Evolutionary conservation across 2,888 invertebrate species (phyloP), one percentile per base, ranked within the genome.

Genomic region (Chrysomela aeneicollis): DNA sequence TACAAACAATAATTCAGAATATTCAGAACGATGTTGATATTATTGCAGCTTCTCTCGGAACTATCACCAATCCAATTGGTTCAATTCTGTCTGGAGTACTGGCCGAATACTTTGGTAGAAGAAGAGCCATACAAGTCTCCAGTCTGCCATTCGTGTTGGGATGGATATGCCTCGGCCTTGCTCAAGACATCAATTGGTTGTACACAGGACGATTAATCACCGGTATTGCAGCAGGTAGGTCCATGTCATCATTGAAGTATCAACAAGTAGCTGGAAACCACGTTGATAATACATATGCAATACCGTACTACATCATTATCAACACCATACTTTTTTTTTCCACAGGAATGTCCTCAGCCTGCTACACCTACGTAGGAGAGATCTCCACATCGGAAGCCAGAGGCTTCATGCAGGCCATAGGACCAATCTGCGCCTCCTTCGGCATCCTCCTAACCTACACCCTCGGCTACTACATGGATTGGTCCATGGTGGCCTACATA

Each of bases 401-500:
- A 59, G 90, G 90, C 1, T 87, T 90, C 59, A 83, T 91, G 8
- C 89, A 90, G 68, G 89, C 90, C 0, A 77, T 90, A 19, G 91
- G 91, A 0, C 91, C 91, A 0, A 87, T 90, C 0, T 82, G 90
- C 67, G 91, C 90, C 19, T 91, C 91, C 0, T 86, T 90, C 1
- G 91, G 91, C 0, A 91, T 92, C 63, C 86, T 92, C 64, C 81
- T 90, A 57, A 88, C 90, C 1, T 91, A 91, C 81, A 86, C 87
- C 0, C 76, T 90, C 9, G 91, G 91, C 19, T 88, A 89, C 10
- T 84, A 89, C 74, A 81, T 89, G 8, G 86, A 87, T 62, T 92
- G 91, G 91, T 84, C 89, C 65, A 86, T 85, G 61, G 87, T 89
- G 0, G 89, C 90, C 0, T 86, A 88, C 1, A 85, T 89, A 37